These are phyloP conservation scores for Drosophila tanythrix DNA, from an alignment of 2,888 invertebrate genomes.

Conservation along the genomic window DNA sequence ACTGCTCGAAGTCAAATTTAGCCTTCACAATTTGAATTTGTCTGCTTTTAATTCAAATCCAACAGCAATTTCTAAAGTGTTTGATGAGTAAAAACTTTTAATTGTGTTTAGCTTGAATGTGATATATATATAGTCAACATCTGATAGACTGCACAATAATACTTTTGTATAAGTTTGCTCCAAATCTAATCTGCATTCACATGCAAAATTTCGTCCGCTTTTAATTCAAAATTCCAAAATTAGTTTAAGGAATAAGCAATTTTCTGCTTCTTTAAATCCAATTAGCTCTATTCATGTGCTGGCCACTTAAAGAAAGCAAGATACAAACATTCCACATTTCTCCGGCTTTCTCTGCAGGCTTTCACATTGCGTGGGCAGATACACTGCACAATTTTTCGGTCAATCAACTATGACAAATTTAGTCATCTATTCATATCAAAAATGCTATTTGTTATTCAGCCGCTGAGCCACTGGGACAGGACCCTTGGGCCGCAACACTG, in stretches of 20 bases:
- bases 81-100: not conserved
- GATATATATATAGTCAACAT: not conserved
- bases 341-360: not conserved
- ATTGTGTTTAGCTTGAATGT: not conserved
- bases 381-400: constrained; percentile 60
- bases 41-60: not conserved
- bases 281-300: constrained; percentile 41
- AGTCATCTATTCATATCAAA: constrained; percentile 53
- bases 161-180: not conserved
- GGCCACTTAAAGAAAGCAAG: constrained; percentile 1
- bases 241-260: not conserved
- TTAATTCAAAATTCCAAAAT: not conserved
- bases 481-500: constrained; percentile 19
- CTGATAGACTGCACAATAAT: not conserved
- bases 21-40: not conserved
- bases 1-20: not conserved
- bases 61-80: not conserved
- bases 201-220: not conserved
- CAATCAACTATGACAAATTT: constrained; percentile 66
- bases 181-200: not conserved
- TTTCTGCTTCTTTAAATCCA: constrained; percentile 14
- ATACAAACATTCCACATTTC: constrained; percentile 1
- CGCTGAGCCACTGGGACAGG: constrained; percentile 25
- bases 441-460: constrained; percentile 61
- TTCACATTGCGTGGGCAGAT: not conserved